These are phyloP conservation scores for Salarias fasciatus DNA, from an alignment of 2,797 vertebrate species.

Conservation along the genomic window DNA sequence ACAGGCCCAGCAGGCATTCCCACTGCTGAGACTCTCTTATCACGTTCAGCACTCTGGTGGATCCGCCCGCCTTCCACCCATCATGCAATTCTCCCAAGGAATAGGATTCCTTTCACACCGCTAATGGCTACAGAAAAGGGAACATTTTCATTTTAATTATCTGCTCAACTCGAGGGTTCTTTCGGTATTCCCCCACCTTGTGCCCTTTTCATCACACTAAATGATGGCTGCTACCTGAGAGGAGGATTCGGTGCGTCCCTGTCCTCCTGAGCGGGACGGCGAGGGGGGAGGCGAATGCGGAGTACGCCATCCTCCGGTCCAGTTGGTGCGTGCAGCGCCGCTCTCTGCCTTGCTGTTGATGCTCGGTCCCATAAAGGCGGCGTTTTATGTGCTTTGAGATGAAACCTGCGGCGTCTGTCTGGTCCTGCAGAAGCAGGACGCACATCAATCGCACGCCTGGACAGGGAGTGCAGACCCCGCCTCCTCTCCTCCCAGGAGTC, in stretches of 20 bases:
- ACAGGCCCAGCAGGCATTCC: conserved; percentile 61
- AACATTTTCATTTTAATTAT: conserved; percentile 85
- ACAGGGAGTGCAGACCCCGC: conserved; percentile 52
- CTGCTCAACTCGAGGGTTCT: conserved; percentile 75
- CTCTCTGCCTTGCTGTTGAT: conserved; percentile 64
- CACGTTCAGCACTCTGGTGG: conserved; percentile 53
- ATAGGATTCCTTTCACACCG: conserved; percentile 76
- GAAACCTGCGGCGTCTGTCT: conserved; percentile 75
- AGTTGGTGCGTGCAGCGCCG: conserved; percentile 49
- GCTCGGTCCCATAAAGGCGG: conserved; percentile 66
- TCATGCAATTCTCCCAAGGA: conserved; percentile 76
- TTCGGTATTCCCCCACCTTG: conserved; percentile 64
- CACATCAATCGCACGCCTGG: conserved; percentile 78
- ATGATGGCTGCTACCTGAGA: conserved; percentile 69
- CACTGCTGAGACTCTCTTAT: conserved; percentile 67
- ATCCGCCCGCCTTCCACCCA: conserved; percentile 53
- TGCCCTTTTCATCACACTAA: conserved; percentile 68
- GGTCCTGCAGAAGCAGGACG: conserved; percentile 69
- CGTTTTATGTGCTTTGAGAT: conserved; percentile 76
- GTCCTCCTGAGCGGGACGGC: conserved; percentile 24
- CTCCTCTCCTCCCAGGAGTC: conserved; percentile 59
- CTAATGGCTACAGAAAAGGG: conserved; percentile 81
- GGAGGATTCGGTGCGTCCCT: conserved; percentile 48
- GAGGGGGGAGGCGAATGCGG: conserved; percentile 8
- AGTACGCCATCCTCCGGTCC: conserved; percentile 36